Evolutionary conservation across 64 coral and sea anemone genomes (phyloP).

Genomic region (Catalaphyllia jardinei): DNA sequence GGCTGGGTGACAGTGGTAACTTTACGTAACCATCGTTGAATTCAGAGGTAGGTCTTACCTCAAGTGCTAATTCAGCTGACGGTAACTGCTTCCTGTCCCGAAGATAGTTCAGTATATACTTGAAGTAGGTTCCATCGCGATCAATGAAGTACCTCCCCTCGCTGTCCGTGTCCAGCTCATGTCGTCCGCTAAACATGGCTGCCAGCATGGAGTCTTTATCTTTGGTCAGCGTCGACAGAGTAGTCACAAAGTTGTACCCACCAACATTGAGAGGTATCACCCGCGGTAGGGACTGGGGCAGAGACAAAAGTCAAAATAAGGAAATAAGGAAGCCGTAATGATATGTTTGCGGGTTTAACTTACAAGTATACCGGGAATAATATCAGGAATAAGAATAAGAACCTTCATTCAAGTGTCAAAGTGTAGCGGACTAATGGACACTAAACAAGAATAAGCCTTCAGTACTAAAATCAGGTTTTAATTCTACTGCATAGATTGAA

Average conservation of each 20-base stretch:
- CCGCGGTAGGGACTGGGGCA: neutral
- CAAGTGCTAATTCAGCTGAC: conserved; percentile 46
- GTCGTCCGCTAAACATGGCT: conserved; percentile 86
- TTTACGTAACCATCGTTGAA: too few species aligned
- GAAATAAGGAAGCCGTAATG: too few species aligned
- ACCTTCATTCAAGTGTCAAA: too few species aligned
- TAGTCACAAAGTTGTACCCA: conserved; percentile 71
- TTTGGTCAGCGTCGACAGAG: conserved; percentile 70
- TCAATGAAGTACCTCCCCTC: conserved; percentile 88
- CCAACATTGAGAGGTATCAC: conserved; percentile 80
- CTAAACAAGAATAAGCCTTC: too few species aligned
- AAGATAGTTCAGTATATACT: conserved; percentile 76
- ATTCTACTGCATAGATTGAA: too few species aligned
- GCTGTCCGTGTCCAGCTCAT: conserved; percentile 64
- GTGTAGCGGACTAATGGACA: too few species aligned
- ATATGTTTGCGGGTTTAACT: too few species aligned
- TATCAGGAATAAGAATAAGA: too few species aligned
- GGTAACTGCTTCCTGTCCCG: conserved; percentile 64
- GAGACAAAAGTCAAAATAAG: neutral
- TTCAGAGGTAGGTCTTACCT: conserved; percentile 33
- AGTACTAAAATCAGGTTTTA: too few species aligned
- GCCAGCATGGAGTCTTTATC: conserved; percentile 84
- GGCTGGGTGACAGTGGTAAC: too few species aligned
- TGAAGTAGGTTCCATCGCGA: conserved; percentile 78
- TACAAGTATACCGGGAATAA: too few species aligned